Evolutionary conservation across 2,888 invertebrate genomes (phyloP), one percentile per base, ranked within the genome.

Genomic region (Parthenolecanium corni): DNA sequence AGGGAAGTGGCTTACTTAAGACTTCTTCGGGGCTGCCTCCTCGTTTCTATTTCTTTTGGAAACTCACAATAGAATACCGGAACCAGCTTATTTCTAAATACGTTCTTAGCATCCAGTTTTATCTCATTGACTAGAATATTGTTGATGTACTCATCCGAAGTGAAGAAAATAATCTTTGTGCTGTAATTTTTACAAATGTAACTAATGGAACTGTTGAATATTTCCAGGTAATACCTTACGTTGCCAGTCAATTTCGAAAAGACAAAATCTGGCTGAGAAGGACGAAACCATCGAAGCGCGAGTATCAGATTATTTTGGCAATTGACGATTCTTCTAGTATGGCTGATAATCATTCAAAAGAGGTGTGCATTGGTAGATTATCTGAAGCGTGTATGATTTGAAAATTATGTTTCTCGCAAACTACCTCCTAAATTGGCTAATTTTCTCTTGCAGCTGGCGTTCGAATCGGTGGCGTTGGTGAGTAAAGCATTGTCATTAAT

Each of bases 221-320:
- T 42, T 44, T 36, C 6, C 75, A 81, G 72, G 89, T 99, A 62
- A 95, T 98, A 71, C 92, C 97, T 0, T 99, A 98, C 77, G 94
- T 99, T 68, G 99, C 99, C 18, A 96, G 96, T 66, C 90, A 97
- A 74, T 99, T 96, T 76, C 82, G 97, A 49, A 98, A 98, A 74
- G 97, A 99, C 73, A 95, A 96, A 74, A 99, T 99, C 71, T 99
- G 98, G 98, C 73, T 99, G 70, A 79, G 97, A 14, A 79, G 98
- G 62, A 96, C 93, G 0, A 93, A 93, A 73, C 94, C 95, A 0
- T 92, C 91, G 1, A 91, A 93, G 71, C 79, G 98, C 52, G 89
- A 97, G 69, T 98, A 98, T 75, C 95, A 95, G 74, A 91, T 97
- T 53, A 84, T 94, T 20, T 79, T 99, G 49, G 97, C 98, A 0